phyloP scores from a whole-genome alignment of 2,113 vertebrate species.

The Nesogale talazaci region DNA sequence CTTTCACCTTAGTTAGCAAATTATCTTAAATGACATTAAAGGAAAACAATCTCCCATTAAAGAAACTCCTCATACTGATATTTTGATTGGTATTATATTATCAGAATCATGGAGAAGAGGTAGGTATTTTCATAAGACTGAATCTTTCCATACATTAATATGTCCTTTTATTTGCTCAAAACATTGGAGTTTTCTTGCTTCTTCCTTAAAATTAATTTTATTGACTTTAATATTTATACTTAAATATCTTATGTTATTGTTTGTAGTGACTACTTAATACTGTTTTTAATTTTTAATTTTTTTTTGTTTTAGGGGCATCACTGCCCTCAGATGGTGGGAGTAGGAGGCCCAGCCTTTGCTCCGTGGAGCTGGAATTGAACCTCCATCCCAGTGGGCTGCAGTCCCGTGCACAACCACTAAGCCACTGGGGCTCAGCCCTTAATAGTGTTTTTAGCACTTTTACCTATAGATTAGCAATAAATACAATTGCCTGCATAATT shows the following conservation, averaged over 20 bases:
- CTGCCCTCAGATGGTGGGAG: too few relatives aligned
- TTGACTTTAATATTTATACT: neutral
- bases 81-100: neutral
- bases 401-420: too few relatives aligned
- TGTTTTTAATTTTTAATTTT: too few relatives aligned
- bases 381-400: too few relatives aligned
- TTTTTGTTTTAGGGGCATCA: too few relatives aligned
- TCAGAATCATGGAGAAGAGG: neutral
- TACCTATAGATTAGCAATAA: neutral
- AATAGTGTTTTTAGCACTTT: neutral
- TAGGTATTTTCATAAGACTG: neutral
- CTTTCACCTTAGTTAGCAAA: neutral
- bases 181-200: neutral
- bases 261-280: neutral
- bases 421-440: too few relatives aligned
- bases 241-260: neutral
- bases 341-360: too few relatives aligned
- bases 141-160: neutral
- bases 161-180: neutral
- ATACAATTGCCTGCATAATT: neutral
- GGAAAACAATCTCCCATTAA: neutral
- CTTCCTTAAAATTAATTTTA: neutral
- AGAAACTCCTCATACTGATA: neutral
- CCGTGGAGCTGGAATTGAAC: too few relatives aligned
- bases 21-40: conserved; percentile 14